Base-by-base conservation (phyloP, 2,888 invertebrate species). In the Sabatieria punctata region DNA sequence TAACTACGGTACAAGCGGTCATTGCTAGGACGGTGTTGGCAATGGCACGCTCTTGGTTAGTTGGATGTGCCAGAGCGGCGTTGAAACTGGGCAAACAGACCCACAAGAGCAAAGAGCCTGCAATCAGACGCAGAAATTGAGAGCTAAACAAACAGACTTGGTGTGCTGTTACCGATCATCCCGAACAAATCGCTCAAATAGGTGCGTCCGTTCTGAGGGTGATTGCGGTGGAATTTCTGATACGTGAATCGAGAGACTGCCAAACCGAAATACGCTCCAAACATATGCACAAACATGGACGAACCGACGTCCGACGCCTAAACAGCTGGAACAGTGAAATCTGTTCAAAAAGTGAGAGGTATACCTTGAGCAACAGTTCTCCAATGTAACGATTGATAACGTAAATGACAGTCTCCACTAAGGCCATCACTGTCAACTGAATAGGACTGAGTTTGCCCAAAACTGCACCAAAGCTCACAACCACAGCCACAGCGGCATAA, bases 21-120 rank as follows among this genome's bases (percentile, higher is more conserved):
- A 68, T 56, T 1, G 67, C 58, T 33, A 64, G 56, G 54, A 65
- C 66, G 2, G 68, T 68, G 61, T 68, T 68, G 39, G 67, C 52
- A 37, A 67, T 56, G n/a, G 67, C 67, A 8, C 47, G 30, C 13
- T 41, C 13, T 4, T 41, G 21, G 18, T n/a, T n/a, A 13, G 18
- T n/a, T 81, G 21, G 8, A 25, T 43, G 18, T 22, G 48, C 56
- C 24, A 82, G 74, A 6, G 68, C 67, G 0, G 79, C 85, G 71
- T 93, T 95, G 72, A 95, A 95, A 50, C 86, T 86, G 0, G 93
- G 93, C 91, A 91, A 93, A 70, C 83, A 93, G 48, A 91, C 73
- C 89, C 89, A 93, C 40, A 95, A 73, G 68, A 93, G 91, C 46
- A 89, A 69, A 1, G 89, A 85, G 47, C 91, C 85, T 84, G 64